Percentiles rank a stretch among this genome's conserved stretches.
Conservation (phyloP, 1,140 invertebrate genomes). For the Sitobion miscanthi region DNA sequence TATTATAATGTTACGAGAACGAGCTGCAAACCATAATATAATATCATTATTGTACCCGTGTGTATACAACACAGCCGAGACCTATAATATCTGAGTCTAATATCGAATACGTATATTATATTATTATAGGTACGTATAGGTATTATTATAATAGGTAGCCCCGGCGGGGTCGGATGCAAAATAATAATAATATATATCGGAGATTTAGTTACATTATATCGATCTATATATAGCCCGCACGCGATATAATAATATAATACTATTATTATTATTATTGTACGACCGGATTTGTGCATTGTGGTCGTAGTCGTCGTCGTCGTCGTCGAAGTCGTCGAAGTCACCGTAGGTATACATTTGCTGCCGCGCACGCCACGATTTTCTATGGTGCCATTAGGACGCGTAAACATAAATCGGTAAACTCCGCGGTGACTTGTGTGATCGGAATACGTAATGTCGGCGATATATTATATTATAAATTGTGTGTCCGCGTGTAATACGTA, state of each 20-base stretch:
- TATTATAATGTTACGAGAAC: not conserved
- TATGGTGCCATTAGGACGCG: slow-evolving; percentile 32
- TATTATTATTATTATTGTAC: not conserved
- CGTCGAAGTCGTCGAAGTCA: too few relatives aligned
- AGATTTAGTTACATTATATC: not conserved
- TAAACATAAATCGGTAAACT: slow-evolving; percentile 35
- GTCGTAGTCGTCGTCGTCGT: not conserved
- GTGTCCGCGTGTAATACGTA: not conserved
- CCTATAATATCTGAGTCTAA: not conserved
- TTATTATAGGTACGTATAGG: too few relatives aligned
- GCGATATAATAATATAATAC: not conserved
- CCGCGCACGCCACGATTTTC: not conserved
- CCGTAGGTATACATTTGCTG: not conserved
- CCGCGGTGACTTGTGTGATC: slow-evolving; percentile 26
- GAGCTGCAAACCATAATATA: not conserved
- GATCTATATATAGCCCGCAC: not conserved
- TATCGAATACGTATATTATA: not conserved
- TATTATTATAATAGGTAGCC: not conserved
- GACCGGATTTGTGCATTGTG: not conserved
- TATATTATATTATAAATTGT: not conserved
- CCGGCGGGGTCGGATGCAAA: not conserved
- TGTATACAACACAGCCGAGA: not conserved
- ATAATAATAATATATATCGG: not conserved
- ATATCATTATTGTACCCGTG: not conserved
- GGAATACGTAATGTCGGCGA: slow-evolving; percentile 13